Evolutionary conservation across 1,140 invertebrate species (phyloP).

Genomic region (Phenacoccus solenopsis): DNA sequence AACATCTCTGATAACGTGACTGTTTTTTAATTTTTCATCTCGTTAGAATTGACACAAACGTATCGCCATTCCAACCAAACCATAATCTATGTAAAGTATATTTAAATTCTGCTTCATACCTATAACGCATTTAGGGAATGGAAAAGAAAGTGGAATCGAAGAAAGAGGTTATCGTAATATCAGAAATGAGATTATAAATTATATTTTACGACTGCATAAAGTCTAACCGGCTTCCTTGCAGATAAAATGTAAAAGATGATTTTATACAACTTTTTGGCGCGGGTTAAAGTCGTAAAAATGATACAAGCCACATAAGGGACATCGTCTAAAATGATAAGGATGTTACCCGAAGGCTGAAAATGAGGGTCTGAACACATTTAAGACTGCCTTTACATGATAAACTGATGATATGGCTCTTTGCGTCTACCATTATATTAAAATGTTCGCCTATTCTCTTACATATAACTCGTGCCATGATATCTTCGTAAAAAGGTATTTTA

Average conservation of each 20-base stretch:
- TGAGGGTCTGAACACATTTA: slow-evolving; percentile 15
- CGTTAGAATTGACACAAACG: no score
- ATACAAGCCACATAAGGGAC: slow-evolving; percentile 16
- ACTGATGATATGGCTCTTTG: slow-evolving; percentile 5
- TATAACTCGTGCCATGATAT: no score
- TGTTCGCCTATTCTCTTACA: neutral
- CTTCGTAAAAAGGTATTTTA: no score
- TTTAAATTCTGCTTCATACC: slow-evolving; percentile 4
- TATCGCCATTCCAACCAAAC: no score
- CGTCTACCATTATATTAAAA: neutral
- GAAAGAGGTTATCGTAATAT: slow-evolving; percentile 13
- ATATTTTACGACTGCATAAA: slow-evolving; percentile 14
- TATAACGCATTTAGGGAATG: slow-evolving; percentile 9
- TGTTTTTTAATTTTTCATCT: no score
- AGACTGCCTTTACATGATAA: slow-evolving; percentile 16
- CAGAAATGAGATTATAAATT: slow-evolving; percentile 15
- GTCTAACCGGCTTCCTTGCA: slow-evolving; percentile 11
- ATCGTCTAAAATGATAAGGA: slow-evolving; percentile 15
- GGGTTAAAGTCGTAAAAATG: slow-evolving; percentile 17
- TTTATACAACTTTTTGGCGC: slow-evolving; percentile 16
- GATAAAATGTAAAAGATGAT: slow-evolving; percentile 18
- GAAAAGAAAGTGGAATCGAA: neutral
- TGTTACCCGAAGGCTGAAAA: slow-evolving; percentile 13
- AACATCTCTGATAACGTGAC: no score
- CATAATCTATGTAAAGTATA: slow-evolving; percentile 5